These are phyloP conservation scores for Phalangium opilio DNA, from an alignment of 2,888 invertebrate species.

Conservation along the genomic window DNA sequence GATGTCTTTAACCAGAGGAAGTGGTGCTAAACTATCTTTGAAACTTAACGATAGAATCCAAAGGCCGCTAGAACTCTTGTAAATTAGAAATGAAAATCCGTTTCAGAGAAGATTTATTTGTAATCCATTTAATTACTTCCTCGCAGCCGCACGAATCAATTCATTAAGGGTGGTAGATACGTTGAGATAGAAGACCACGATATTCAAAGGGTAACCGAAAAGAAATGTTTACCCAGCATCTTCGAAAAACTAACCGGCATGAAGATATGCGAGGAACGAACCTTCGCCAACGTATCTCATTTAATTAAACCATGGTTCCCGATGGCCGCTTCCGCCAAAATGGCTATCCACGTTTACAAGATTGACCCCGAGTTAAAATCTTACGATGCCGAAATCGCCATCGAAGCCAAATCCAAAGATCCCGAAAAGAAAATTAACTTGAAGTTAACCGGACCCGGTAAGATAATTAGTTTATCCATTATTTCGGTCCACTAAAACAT, in stretches of 20 bases:
- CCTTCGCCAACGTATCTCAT: constrained; percentile 9
- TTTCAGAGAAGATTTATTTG: no score
- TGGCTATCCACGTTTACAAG: no score
- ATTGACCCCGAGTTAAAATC: no score
- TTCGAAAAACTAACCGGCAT: constrained; percentile 5
- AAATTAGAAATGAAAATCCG: not conserved
- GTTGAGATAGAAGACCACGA: constrained; percentile 10
- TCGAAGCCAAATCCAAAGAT: no score
- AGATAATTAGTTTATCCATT: no score
- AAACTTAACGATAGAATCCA: constrained; percentile 4
- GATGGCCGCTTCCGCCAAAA: constrained; percentile 7
- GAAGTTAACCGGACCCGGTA: no score
- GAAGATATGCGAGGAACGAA: constrained; percentile 6
- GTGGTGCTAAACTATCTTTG: not conserved
- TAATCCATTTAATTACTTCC: no score
- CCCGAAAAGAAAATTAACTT: no score
- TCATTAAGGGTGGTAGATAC: constrained; percentile 9
- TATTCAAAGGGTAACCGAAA: constrained; percentile 7
- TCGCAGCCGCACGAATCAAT: constrained; percentile 13
- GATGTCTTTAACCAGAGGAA: constrained; percentile 2
- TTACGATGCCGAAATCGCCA: no score
- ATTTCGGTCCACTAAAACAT: no score
- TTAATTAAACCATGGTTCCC: constrained; percentile 11
- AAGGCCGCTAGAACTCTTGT: constrained; percentile 11
- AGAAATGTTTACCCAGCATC: constrained; percentile 2